Evolutionary conservation across 2,113 vertebrate genomes (phyloP).

Genomic region (Pholis gunnellus): DNA sequence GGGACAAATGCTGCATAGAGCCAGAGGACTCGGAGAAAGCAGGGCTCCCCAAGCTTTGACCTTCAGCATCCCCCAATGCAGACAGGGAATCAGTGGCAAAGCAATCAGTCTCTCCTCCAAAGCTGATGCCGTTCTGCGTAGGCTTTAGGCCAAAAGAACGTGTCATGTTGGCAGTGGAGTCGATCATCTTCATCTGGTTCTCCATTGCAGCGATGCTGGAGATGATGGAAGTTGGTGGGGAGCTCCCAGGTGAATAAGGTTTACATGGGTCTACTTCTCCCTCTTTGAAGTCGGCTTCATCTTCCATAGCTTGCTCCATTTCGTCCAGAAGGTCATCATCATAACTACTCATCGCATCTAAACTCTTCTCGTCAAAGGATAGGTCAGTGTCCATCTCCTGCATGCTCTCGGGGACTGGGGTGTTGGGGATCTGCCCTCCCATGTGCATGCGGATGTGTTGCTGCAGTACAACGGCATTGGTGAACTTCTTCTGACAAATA

Average conservation of each 20-base stretch:
- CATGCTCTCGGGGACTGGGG: slow-evolving; percentile 91
- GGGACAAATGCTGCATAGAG: slow-evolving; percentile 94
- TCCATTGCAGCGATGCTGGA: slow-evolving; percentile 97
- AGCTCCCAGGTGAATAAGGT: slow-evolving; percentile 88
- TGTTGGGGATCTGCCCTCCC: slow-evolving; percentile 98
- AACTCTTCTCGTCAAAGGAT: slow-evolving; percentile 91
- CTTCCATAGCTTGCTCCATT: slow-evolving; percentile 93
- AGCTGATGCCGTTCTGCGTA: slow-evolving; percentile 86
- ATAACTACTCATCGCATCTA: slow-evolving; percentile 91
- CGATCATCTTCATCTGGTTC: slow-evolving; percentile 99
- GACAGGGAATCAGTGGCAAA: slow-evolving; percentile 93
- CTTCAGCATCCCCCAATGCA: slow-evolving; percentile 90
- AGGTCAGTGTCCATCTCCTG: slow-evolving; percentile 94
- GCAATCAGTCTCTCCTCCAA: slow-evolving; percentile 91
- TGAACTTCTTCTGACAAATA: slow-evolving; percentile 99
- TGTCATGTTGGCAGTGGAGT: slow-evolving; percentile 91
- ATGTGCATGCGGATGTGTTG: slow-evolving; percentile 99
- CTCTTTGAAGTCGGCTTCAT: slow-evolving; percentile 90
- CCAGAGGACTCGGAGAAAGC: slow-evolving; percentile 94
- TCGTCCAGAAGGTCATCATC: slow-evolving; percentile 94
- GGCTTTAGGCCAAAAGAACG: slow-evolving; percentile 88
- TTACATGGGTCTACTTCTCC: slow-evolving; percentile 84
- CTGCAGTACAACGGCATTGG: slow-evolving; percentile 96
- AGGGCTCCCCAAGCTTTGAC: slow-evolving; percentile 94
- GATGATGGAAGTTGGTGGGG: slow-evolving; percentile 93